Base-by-base conservation (phyloP, 1,140 invertebrate genomes). In the Zaprionus ghesquierei region DNA sequence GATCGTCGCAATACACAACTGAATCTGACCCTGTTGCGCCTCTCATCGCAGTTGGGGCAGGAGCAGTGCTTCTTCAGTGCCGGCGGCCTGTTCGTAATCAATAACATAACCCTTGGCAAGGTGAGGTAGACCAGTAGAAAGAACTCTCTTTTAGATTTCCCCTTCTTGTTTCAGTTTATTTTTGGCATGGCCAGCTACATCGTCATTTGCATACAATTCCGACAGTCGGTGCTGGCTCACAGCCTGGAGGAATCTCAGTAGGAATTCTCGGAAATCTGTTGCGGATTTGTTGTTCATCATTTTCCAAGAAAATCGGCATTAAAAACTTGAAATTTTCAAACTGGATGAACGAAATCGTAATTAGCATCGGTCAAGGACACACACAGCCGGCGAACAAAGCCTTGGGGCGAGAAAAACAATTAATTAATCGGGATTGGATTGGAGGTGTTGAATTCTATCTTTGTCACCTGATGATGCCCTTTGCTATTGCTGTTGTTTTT, bases 121-220 rank as follows among this genome's bases (percentile, higher is more conserved):
- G 49, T 51, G 13, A 51, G 41, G 23, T 51, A 13, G 23, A 8
- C 6, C 2, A 4, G 3, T 5, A 2, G 4, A 5, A 23, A 31
- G 15, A 6, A 5, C 0, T 12, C 8, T 13, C 5, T 1, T 27
- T 20, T 18, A n/a, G 15, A 12, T 62, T 31, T 54, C 5, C 1
- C n/a, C 2, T 35, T 64, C 23, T 38, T 3, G 8, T 60, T 70
- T 31, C 56, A 89, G 84, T 89, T 89, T 15, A n/a, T 87, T 0
- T 89, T 84, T 18, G 76, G 72, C 53, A 53, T 77, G 60, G 18
- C 74, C n/a, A 77, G 65, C 69, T 84, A 77, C 15, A 72, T 89
- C 18, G 61, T 80, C 3, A 70, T 87, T 35, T 79, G 84, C 66
- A 89, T 87, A 12, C 84, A 89, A 54, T 87, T 87, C 31, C 81